Base-by-base conservation (phyloP, 2,797 vertebrate species). In the Cuniculus paca region DNA sequence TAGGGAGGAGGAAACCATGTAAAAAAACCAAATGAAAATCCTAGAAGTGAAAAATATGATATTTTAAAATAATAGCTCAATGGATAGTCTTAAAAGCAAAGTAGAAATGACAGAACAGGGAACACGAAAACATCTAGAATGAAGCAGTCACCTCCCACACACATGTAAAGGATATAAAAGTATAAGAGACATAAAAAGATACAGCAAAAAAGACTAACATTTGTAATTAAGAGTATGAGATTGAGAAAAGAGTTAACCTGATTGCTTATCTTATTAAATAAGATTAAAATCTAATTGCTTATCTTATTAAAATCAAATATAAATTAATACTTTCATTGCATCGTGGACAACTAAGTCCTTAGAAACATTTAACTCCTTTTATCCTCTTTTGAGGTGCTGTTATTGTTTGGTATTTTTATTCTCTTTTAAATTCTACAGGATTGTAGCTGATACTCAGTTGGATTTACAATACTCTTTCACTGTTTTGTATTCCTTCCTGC, bases 221-320 rank as follows among this genome's bases (percentile, higher is more conserved):
- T 42, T 68, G n/a, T n/a, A n/a, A n/a, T n/a, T n/a, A n/a, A n/a
- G n/a, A n/a, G n/a, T n/a, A n/a, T n/a, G n/a, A n/a, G n/a, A n/a
- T n/a, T n/a, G n/a, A n/a, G n/a, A n/a, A n/a, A n/a, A n/a, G n/a
- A 12, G 58, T 95, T 82, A 92, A 39, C 36, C 28, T 89, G 85
- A 94, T 80, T 87, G 42, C 80, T 31, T 68, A 54, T 90, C 60
- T 77, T 95, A 52, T 16, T 52, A 52, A 12, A 52, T 48, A 5
- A 72, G 52, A 85, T 70, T 92, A 86, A 96, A 83, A 87, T 45
- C 54, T 56, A 36, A 86, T 80, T 86, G 42, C 80, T 31, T 75
- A 54, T 90, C 60, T 78, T 95, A 56, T 13, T 56, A 56, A 56
- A 56, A 20, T 70, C 60, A 61, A 92, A 94, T 87, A 19, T 85